These are phyloP conservation scores for Poliocrania exsul DNA, from an alignment of 2,797 vertebrate genomes.

Conservation along the genomic window DNA sequence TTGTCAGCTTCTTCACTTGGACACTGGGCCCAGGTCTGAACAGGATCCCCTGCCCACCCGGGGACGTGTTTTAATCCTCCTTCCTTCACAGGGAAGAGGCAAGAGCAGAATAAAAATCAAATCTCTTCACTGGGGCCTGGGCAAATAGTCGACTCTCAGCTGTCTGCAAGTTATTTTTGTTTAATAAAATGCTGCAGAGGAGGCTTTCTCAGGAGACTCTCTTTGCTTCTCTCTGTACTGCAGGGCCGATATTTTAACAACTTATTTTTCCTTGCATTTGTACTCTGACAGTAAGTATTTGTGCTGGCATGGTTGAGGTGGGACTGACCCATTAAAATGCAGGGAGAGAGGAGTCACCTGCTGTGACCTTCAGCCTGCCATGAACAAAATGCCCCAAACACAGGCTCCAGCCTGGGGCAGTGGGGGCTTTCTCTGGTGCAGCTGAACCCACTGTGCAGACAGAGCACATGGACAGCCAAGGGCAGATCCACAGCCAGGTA, in stretches of 20 bases:
- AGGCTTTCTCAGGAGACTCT: neutral
- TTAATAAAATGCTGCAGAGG: conserved; percentile 14
- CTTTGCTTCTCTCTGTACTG: neutral
- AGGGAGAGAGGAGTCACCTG: neutral
- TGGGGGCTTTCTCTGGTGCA: neutral
- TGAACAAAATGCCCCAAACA: neutral
- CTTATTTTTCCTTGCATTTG: conserved; percentile 2
- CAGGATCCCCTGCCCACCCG: neutral
- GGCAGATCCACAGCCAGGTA: neutral
- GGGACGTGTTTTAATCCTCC: neutral
- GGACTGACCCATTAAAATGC: neutral
- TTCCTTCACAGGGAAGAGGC: neutral
- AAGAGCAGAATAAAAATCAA: neutral
- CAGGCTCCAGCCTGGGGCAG: neutral
- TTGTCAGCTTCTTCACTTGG: neutral
- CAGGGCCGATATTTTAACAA: conserved; percentile 38
- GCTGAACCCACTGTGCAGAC: neutral
- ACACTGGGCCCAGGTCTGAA: neutral
- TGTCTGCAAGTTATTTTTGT: neutral
- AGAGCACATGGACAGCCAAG: neutral
- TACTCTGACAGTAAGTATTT: neutral
- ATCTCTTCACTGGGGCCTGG: neutral
- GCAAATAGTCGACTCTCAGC: neutral
- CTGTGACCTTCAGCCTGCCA: neutral
- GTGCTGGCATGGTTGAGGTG: neutral